Conservation (phyloP, 2,888 invertebrate genomes). For the Lepetodrilus schrolli region DNA sequence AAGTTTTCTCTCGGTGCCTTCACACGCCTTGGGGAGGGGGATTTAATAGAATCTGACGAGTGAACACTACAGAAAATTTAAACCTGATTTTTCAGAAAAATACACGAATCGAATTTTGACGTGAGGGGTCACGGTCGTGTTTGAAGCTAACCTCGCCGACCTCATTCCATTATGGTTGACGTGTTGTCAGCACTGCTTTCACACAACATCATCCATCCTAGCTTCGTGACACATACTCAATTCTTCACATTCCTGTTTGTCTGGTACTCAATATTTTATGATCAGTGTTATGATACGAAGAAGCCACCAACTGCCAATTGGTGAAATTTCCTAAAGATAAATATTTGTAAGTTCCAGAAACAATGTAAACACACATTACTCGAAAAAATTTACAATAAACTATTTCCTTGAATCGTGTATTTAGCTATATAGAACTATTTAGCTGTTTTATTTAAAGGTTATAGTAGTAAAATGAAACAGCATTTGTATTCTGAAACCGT, state of each 20-base stretch:
- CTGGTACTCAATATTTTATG: conserved; percentile 16
- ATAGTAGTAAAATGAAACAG: too few species aligned
- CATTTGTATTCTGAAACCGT: too few species aligned
- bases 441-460: too few species aligned
- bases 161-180: conserved; percentile 25
- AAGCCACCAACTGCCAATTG: background rate
- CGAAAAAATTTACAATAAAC: too few species aligned
- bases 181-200: conserved; percentile 1
- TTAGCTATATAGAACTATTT: too few species aligned
- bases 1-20: background rate
- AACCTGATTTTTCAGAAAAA: background rate
- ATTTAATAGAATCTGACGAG: conserved; percentile 11
- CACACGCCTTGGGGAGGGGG: background rate
- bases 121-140: background rate
- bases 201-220: background rate
- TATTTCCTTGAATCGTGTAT: too few species aligned
- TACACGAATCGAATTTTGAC: background rate
- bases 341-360: too few species aligned
- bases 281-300: background rate
- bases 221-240: background rate
- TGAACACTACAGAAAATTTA: background rate
- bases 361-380: too few species aligned
- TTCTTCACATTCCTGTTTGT: conserved; percentile 16
- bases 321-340: background rate
- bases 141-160: conserved; percentile 2